These are phyloP conservation scores for Epirrhoe tristata DNA, from an alignment of 2,888 invertebrate genomes.

Conservation along the genomic window DNA sequence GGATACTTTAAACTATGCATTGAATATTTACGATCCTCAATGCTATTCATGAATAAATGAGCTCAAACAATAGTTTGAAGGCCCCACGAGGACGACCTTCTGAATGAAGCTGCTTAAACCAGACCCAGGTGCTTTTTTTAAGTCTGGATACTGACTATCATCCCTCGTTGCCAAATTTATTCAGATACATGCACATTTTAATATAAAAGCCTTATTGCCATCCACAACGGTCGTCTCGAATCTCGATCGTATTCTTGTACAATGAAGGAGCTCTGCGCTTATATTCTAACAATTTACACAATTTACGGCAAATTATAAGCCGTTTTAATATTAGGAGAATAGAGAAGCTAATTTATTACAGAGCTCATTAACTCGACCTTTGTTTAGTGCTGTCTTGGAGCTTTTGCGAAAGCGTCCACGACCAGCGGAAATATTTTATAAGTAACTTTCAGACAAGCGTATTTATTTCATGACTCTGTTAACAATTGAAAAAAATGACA, in stretches of 20 bases:
- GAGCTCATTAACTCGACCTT: constrained; percentile 34
- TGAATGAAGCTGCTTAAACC: background rate
- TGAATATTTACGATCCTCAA: background rate
- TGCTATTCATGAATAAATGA: constrained; percentile 12
- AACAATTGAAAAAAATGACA: background rate
- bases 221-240: background rate
- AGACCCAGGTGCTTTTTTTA: constrained; percentile 10
- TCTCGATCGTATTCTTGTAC: constrained; percentile 20
- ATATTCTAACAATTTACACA: constrained; percentile 36
- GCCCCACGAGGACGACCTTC: background rate
- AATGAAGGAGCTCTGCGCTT: constrained; percentile 9
- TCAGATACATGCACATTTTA: constrained; percentile 69
- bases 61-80: background rate
- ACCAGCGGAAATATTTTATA: background rate
- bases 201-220: constrained; percentile 49
- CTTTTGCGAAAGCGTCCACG: constrained; percentile 24
- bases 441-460: background rate
- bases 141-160: constrained; percentile 46
- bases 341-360: constrained; percentile 36
- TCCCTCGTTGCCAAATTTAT: constrained; percentile 53
- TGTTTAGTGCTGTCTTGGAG: constrained; percentile 29
- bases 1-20: background rate
- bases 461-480: background rate
- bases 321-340: constrained; percentile 31
- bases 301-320: constrained; percentile 39